Conservation (phyloP, 2,797 vertebrate species). For the Mastacembelus armatus region DNA sequence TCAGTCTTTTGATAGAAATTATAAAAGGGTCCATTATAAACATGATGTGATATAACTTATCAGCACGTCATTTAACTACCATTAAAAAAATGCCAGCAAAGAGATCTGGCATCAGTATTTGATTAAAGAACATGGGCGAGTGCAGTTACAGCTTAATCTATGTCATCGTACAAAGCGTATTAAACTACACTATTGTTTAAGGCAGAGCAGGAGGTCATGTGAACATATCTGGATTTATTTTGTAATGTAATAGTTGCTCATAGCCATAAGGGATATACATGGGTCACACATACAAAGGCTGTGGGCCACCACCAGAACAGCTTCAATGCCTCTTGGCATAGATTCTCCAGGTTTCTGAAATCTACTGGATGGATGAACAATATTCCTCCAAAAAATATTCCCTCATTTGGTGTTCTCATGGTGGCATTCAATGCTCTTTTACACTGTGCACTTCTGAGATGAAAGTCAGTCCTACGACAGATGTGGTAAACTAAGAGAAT, state of each 20-base stretch:
- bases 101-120: conserved; percentile 19
- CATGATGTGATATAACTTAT: conserved; percentile 13
- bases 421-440: background rate
- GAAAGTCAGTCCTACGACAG: background rate
- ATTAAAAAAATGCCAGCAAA: conserved; percentile 13
- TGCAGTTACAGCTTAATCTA: conserved; percentile 4
- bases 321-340: background rate
- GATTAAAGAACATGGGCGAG: conserved; percentile 20
- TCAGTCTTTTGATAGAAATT: conserved; percentile 27
- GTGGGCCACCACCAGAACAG: background rate
- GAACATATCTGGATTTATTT: no score
- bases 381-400: no score
- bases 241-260: no score
- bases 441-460: background rate
- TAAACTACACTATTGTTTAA: no score
- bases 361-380: background rate
- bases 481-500: no score
- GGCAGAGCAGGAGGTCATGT: no score
- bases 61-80: conserved; percentile 6
- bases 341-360: background rate
- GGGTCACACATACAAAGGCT: background rate
- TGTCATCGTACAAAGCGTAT: no score
- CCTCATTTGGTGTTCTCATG: no score
- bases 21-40: conserved; percentile 13
- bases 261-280: no score